Percentiles rank a stretch among this genome's conserved stretches.
These are phyloP conservation scores for Oasisia sp. DNA, from an alignment of 2,888 invertebrate species.

Conservation along the genomic window DNA sequence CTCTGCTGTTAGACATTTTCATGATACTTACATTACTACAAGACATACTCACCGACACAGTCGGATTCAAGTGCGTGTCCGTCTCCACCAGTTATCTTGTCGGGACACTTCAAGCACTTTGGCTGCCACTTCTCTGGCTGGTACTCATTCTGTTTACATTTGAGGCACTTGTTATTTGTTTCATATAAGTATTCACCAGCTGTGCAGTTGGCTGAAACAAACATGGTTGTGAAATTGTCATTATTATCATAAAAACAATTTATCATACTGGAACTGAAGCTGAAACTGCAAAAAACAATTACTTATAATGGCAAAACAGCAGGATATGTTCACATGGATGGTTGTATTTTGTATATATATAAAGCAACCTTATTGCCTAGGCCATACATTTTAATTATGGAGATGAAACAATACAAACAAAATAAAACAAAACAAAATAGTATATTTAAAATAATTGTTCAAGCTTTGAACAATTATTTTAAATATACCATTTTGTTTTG, in stretches of 20 bases:
- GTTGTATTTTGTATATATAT: too few species aligned
- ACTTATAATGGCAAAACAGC: too few species aligned
- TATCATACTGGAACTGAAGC: neutral
- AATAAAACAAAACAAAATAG: too few species aligned
- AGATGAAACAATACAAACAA: too few species aligned
- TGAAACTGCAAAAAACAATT: neutral
- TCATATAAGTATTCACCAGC: neutral
- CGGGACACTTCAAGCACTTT: neutral
- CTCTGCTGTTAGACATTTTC: neutral
- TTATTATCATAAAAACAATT: neutral
- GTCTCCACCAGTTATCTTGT: neutral
- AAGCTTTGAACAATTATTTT: too few species aligned
- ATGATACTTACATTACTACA: neutral
- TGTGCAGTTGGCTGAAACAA: neutral
- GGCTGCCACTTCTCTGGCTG: neutral
- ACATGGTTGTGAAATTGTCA: neutral
- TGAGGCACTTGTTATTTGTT: neutral
- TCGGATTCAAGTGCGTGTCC: neutral
- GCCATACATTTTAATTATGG: too few species aligned
- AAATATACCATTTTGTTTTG: too few species aligned
- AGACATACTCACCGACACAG: slow-evolving; percentile 2
- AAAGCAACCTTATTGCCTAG: too few species aligned
- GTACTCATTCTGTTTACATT: neutral
- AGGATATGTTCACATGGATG: too few species aligned
- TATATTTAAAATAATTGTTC: too few species aligned